These are phyloP conservation scores for Rhagoletis pomonella DNA, from an alignment of 1,140 invertebrate species.

Conservation along the genomic window DNA sequence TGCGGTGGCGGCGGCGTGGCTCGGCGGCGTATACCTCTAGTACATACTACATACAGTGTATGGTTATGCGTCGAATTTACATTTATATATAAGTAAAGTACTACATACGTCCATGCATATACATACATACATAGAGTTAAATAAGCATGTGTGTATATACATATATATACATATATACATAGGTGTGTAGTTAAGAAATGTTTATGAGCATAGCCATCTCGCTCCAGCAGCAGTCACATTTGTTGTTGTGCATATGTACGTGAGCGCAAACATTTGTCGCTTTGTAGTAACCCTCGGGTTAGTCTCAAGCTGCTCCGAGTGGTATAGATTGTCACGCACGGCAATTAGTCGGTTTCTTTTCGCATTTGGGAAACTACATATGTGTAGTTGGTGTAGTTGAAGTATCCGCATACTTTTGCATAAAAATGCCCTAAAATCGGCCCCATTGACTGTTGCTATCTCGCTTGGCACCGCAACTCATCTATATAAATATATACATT, in stretches of 20 bases:
- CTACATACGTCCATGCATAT: slow-evolving; percentile 62
- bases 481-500: no score
- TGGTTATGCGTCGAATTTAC: slow-evolving; percentile 73
- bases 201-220: slow-evolving; percentile 14
- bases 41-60: slow-evolving; percentile 72
- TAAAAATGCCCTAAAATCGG: neutral
- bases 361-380: slow-evolving; percentile 63
- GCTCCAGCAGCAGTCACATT: neutral
- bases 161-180: neutral
- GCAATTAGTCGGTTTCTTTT: slow-evolving; percentile 73
- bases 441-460: slow-evolving; percentile 50
- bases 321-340: slow-evolving; percentile 64
- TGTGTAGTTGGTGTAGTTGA: slow-evolving; percentile 45
- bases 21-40: slow-evolving; percentile 54
- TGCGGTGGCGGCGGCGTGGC: neutral
- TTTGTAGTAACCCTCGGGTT: slow-evolving; percentile 53
- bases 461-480: slow-evolving; percentile 17
- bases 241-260: slow-evolving; percentile 26
- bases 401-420: neutral
- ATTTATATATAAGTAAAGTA: slow-evolving; percentile 73
- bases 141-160: neutral
- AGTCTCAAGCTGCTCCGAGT: neutral
- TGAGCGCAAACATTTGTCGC: slow-evolving; percentile 52
- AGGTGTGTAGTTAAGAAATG: neutral
- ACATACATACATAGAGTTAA: slow-evolving; percentile 2